Percentiles rank a stretch among this genome's conserved stretches.
These are phyloP conservation scores for Didymodactylos carnosus DNA, from an alignment of 2,888 invertebrate species.

Conservation along the genomic window DNA sequence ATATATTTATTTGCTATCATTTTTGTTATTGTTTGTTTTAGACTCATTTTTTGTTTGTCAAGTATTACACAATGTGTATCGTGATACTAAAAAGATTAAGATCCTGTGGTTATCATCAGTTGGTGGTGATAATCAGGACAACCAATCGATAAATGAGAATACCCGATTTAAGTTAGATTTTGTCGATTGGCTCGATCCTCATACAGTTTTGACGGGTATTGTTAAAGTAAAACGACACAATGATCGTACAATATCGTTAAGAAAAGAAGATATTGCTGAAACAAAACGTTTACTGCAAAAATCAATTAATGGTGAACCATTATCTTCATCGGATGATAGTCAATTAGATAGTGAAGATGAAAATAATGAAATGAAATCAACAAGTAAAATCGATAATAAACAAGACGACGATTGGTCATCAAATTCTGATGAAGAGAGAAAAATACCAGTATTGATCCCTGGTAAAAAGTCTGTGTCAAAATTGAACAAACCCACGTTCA, in stretches of 20 bases:
- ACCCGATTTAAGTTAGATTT: conserved; percentile 42
- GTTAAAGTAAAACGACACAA: background rate
- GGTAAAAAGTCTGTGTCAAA: no score
- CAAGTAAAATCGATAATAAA: background rate
- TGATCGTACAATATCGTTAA: background rate
- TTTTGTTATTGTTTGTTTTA: no score
- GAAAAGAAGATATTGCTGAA: background rate
- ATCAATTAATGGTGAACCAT: background rate
- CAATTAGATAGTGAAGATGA: background rate
- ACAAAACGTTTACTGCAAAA: background rate
- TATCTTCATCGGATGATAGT: background rate
- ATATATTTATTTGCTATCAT: no score
- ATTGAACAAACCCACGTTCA: no score
- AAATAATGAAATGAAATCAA: background rate
- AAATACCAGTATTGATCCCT: no score
- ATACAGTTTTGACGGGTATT: conserved; percentile 56
- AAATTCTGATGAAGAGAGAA: no score
- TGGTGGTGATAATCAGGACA: conserved; percentile 30
- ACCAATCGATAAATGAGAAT: conserved; percentile 52
- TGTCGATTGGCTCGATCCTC: conserved; percentile 48
- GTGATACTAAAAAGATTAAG: conserved; percentile 52
- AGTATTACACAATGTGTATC: conserved; percentile 69
- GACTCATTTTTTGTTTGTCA: conserved; percentile 49
- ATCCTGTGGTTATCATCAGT: conserved; percentile 54
- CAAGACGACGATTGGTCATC: background rate